phyloP scores from a whole-genome alignment of 2,888 invertebrate species.

The Margaritifera margaritifera region DNA sequence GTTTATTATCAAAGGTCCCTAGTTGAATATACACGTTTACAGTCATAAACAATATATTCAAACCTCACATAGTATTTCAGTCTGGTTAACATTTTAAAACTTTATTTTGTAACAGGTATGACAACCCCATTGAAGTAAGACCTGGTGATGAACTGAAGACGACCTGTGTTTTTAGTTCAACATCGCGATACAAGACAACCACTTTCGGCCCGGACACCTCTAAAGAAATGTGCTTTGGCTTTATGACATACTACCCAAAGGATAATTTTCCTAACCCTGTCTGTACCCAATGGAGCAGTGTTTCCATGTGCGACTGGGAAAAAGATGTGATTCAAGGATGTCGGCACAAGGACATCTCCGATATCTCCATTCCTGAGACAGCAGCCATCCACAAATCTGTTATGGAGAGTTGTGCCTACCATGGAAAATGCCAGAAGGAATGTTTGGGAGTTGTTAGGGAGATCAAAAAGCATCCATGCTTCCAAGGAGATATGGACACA shows the following conservation, averaged over 20 bases:
- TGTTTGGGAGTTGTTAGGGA: constrained; percentile 24
- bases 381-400: too few relatives aligned
- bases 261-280: constrained; percentile 27
- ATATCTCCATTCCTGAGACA: too few relatives aligned
- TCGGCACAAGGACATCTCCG: too few relatives aligned
- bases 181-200: constrained; percentile 18
- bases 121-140: constrained; percentile 36
- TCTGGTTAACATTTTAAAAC: background rate
- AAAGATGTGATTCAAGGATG: too few relatives aligned
- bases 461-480: constrained; percentile 33
- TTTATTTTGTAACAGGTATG: constrained; percentile 31
- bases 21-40: too few relatives aligned
- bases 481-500: constrained; percentile 25
- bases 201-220: constrained; percentile 38
- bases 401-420: constrained; percentile 1
- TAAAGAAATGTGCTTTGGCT: constrained; percentile 53
- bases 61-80: background rate
- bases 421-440: constrained; percentile 20
- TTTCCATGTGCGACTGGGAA: background rate
- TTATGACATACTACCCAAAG: constrained; percentile 44
- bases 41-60: background rate
- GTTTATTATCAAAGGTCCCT: too few relatives aligned
- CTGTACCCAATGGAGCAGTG: constrained; percentile 42
- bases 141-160: constrained; percentile 46
- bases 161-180: constrained; percentile 36